Conservation (phyloP, 1,140 invertebrate species). For the Leguminivora glycinivorella region DNA sequence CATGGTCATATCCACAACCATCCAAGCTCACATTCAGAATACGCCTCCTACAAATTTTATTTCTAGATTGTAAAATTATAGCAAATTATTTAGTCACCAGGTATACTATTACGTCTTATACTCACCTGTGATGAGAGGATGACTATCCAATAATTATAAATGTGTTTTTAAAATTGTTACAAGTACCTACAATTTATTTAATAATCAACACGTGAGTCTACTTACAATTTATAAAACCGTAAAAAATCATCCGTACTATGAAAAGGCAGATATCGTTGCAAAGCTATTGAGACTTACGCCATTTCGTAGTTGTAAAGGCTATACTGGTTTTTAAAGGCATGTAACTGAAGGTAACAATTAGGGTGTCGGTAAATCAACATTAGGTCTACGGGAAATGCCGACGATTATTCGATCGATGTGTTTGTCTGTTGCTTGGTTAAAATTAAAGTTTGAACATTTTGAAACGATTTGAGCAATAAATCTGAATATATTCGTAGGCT, state of each 20-base stretch:
- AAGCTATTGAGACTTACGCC: not conserved
- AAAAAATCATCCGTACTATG: not conserved
- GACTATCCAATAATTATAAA: not conserved
- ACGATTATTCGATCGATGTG: slow-evolving; percentile 41
- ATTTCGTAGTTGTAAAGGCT: not conserved
- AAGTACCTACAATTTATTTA: slow-evolving; percentile 25
- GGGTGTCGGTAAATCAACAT: slow-evolving; percentile 38
- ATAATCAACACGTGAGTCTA: slow-evolving; percentile 22
- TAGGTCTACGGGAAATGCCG: slow-evolving; percentile 37
- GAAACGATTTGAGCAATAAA: not conserved
- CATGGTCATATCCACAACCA: too few species aligned
- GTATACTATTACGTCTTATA: not conserved
- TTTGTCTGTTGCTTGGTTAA: slow-evolving; percentile 9
- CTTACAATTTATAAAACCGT: not conserved
- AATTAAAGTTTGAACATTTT: not conserved
- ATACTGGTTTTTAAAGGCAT: slow-evolving; percentile 14
- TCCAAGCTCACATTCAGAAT: too few species aligned
- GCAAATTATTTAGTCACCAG: not conserved
- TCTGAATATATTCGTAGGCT: not conserved
- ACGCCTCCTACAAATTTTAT: not conserved
- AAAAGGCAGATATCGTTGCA: not conserved
- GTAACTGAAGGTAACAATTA: slow-evolving; percentile 15
- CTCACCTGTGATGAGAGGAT: not conserved
- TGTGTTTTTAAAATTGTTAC: slow-evolving; percentile 16
- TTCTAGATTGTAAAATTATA: not conserved